phyloP scores from a whole-genome alignment of 2,797 vertebrate genomes.

The Pachyuromys duprasi region DNA sequence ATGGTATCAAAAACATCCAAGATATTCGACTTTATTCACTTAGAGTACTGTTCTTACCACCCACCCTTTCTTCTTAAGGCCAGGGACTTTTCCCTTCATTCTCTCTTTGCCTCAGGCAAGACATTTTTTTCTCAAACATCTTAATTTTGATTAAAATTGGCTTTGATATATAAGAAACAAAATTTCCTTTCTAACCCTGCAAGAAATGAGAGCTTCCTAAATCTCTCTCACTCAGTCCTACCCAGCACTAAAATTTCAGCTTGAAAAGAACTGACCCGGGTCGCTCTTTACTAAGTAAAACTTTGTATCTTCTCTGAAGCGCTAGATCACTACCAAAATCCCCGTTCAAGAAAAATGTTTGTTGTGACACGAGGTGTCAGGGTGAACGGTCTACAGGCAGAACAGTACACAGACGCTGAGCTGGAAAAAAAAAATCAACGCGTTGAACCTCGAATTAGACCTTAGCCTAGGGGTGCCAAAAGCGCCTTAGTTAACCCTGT shows the following conservation, averaged over 20 bases:
- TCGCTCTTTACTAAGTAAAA: slow-evolving; percentile 16
- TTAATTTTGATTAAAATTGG: slow-evolving; percentile 37
- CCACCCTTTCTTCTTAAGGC: background rate
- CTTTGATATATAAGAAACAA: slow-evolving; percentile 40
- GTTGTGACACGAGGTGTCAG: slow-evolving; percentile 22
- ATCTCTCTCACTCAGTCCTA: background rate
- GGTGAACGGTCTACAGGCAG: background rate
- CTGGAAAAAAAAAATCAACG: background rate
- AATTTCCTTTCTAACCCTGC: slow-evolving; percentile 47
- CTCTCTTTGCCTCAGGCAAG: background rate
- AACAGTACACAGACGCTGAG: slow-evolving; percentile 51
- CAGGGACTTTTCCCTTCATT: slow-evolving; percentile 4
- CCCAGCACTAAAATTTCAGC: background rate
- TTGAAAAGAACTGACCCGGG: slow-evolving; percentile 41
- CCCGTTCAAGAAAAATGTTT: slow-evolving; percentile 29
- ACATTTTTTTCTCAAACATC: background rate
- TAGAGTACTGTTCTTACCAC: background rate
- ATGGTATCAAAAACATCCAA: background rate
- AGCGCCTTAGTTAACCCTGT: background rate
- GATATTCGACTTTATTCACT: background rate
- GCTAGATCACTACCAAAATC: slow-evolving; percentile 8
- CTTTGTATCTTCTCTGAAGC: background rate
- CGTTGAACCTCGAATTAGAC: background rate
- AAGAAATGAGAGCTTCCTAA: slow-evolving; percentile 34
- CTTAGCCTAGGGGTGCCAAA: background rate